A percentile compares a stretch with the other conserved stretches of the same genome.
Evolutionary conservation across 1,140 invertebrate species (phyloP).

Genomic region (Lordiphosa stackelbergi): DNA sequence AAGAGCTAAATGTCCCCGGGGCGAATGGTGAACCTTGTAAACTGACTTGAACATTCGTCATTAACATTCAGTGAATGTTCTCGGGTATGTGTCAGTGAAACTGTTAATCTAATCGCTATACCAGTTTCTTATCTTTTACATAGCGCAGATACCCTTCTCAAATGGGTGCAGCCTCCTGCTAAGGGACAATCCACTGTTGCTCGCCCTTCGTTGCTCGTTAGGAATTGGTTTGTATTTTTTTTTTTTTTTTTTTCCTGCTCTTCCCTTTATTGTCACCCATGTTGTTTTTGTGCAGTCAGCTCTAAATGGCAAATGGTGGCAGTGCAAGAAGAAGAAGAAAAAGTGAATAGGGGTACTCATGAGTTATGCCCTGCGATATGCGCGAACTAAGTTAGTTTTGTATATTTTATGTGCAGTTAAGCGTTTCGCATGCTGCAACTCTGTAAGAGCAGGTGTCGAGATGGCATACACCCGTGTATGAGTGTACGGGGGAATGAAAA

Average conservation of each 20-base stretch:
- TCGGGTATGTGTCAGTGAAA: too few species aligned
- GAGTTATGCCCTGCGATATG: slow-evolving; percentile 59
- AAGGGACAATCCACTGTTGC: slow-evolving; percentile 3
- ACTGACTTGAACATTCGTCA: too few species aligned
- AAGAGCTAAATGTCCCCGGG: too few species aligned
- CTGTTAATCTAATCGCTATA: too few species aligned
- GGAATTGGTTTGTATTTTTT: slow-evolving; percentile 24
- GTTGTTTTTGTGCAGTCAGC: slow-evolving; percentile 61
- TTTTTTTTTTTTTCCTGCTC: slow-evolving; percentile 2
- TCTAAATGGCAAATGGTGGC: slow-evolving; percentile 38
- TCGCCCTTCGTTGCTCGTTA: slow-evolving; percentile 32
- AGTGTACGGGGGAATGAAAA: neutral
- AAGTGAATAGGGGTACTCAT: slow-evolving; percentile 29
- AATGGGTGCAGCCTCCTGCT: neutral
- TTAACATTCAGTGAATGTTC: too few species aligned
- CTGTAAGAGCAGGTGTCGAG: slow-evolving; percentile 30
- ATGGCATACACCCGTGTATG: neutral
- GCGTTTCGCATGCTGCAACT: slow-evolving; percentile 49
- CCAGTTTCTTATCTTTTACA: neutral
- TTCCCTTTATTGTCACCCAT: slow-evolving; percentile 41
- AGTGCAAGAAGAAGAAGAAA: slow-evolving; percentile 1
- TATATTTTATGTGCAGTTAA: slow-evolving; percentile 69
- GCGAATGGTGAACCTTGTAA: too few species aligned
- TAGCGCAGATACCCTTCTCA: neutral
- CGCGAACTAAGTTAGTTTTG: slow-evolving; percentile 63